Evolutionary conservation across 2,797 vertebrate species (phyloP), one percentile per base, ranked within the genome.

Genomic region (Epinephelus coioides): DNA sequence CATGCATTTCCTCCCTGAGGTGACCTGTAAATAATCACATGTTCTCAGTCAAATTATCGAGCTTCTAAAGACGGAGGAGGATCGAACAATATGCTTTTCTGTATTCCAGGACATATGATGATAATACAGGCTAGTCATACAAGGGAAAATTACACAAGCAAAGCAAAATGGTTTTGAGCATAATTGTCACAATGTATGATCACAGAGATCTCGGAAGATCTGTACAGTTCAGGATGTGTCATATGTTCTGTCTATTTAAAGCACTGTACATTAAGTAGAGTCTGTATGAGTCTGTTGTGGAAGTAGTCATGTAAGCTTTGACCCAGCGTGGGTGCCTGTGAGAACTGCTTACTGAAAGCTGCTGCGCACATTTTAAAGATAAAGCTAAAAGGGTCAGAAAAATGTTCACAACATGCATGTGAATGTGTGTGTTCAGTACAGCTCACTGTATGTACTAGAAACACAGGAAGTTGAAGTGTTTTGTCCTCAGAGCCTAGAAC

Each of bases 241-340:
- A 17, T 19, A 30, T 25, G 46, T 46, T 55, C 0, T n/a, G 44
- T 68, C 47, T 23, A 27, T 73, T 64, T 68, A 25, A 73, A 47
- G 64, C 15, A 14, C 23, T 27, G 19, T 57, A 43, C 49, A 63
- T 59, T 69, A 56, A 44, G 30, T 21, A 11, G 21, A 51, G 71
- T 69, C 50, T 55, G 19, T 8, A 54, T 56, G 53, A 69, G 73
- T 77, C 18, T 76, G 34, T 51, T 70, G 61, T 75, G 59, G 68
- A 70, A 66, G 62, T 70, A 59, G 57, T 69, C 56, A 71, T 72
- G 46, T 40, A 38, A 60, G 51, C 73, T 67, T 70, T 83, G 75
- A 84, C 81, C 76, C 69, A 63, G 79, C 0, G 69, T 84, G 82
- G 85, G 85, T 27, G 65, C 38, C 74, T 69, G 63, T 43, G 74